These are phyloP conservation scores for Irena cyanogastra DNA, from an alignment of 2,113 vertebrate species.

Conservation along the genomic window DNA sequence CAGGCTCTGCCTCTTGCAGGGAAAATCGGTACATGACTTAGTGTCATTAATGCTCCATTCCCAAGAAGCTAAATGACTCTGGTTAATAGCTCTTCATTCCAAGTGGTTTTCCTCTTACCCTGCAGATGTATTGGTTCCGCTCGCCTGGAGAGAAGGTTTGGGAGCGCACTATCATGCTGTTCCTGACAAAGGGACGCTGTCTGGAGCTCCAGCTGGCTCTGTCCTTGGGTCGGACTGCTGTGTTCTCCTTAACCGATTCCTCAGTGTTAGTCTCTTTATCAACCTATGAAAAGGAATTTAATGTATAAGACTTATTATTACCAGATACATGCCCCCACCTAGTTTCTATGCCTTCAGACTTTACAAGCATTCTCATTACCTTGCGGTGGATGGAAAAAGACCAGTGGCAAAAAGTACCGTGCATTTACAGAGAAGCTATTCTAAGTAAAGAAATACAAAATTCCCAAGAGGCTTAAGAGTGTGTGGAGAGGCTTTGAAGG, in stretches of 20 bases:
- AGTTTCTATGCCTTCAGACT: background rate
- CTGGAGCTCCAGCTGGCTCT: constrained; percentile 62
- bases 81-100: background rate
- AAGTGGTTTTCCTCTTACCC: constrained; percentile 71
- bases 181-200: constrained; percentile 75
- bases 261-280: constrained; percentile 86
- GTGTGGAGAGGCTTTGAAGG: background rate
- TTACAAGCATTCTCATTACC: background rate
- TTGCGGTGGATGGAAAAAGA: background rate
- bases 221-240: constrained; percentile 77
- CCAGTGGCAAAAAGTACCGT: background rate
- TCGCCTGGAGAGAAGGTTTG: constrained; percentile 86
- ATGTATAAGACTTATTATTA: background rate
- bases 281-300: constrained; percentile 62
- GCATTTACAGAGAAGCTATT: background rate
- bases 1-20: background rate
- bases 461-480: background rate
- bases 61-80: constrained; percentile 25
- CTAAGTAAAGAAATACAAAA: background rate
- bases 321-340: background rate
- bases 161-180: constrained; percentile 82
- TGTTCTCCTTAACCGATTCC: background rate
- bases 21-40: background rate
- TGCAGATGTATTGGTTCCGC: constrained; percentile 82
- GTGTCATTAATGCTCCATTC: background rate